phyloP scores from a whole-genome alignment of 2,797 vertebrate genomes.

The Myripristis murdjan region DNA sequence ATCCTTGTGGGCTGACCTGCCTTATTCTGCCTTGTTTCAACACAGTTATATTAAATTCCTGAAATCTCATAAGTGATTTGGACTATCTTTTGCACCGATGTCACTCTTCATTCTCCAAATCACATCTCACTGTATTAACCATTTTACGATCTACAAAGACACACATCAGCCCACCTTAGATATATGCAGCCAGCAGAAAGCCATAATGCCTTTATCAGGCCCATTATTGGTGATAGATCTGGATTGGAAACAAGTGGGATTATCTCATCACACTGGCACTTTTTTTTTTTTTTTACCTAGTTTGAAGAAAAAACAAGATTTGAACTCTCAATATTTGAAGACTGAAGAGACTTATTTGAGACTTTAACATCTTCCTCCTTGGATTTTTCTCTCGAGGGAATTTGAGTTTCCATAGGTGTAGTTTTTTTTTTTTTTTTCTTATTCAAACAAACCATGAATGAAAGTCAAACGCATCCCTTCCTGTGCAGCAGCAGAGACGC shows the following conservation, averaged over 20 bases:
- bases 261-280: no score
- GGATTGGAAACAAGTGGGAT: no score
- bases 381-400: not conserved
- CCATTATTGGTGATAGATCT: conserved; percentile 76
- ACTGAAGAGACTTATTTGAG: no score
- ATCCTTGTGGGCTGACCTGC: no score
- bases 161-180: conserved; percentile 69
- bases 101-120: conserved; percentile 61
- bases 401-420: not conserved
- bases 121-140: conserved; percentile 59
- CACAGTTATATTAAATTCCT: no score
- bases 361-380: conserved; percentile 33
- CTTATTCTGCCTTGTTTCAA: no score
- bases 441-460: not conserved
- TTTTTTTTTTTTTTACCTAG: no score
- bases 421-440: conserved; percentile 7
- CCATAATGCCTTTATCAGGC: conserved; percentile 65
- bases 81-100: conserved; percentile 39
- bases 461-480: no score
- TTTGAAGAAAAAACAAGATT: no score
- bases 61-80: conserved; percentile 35
- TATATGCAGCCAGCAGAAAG: conserved; percentile 50
- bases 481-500: no score
- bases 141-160: conserved; percentile 68
- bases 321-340: no score